phyloP scores from a whole-genome alignment of 2,113 vertebrate genomes.

The Callithrix jacchus region DNA sequence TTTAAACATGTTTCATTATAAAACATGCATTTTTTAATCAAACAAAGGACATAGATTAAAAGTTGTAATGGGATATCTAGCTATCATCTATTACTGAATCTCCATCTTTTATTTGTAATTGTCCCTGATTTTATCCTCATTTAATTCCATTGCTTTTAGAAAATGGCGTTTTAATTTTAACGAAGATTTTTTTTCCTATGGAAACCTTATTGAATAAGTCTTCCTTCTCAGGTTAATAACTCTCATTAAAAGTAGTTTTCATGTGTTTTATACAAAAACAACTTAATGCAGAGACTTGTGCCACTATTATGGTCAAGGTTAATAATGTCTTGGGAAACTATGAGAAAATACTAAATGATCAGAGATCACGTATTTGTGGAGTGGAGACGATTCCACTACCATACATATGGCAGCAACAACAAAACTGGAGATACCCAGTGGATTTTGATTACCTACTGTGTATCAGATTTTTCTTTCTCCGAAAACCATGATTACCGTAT shows the following conservation, averaged over 20 bases:
- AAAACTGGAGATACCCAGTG: not conserved
- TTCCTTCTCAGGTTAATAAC: slow-evolving; percentile 13
- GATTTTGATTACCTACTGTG: not conserved
- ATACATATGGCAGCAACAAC: not conserved
- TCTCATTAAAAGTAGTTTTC: slow-evolving; percentile 3
- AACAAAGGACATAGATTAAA: not conserved
- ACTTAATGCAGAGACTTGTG: not conserved
- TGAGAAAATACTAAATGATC: not conserved
- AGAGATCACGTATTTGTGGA: not conserved
- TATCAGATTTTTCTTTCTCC: not conserved
- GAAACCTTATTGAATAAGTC: not conserved
- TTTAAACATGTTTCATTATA: slow-evolving; percentile 25
- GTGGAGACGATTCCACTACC: not conserved
- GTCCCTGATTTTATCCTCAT: not conserved
- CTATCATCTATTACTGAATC: not conserved
- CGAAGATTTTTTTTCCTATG: not conserved
- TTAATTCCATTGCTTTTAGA: slow-evolving; percentile 24
- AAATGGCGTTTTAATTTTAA: not conserved
- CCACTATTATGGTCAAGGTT: not conserved
- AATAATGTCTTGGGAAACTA: not conserved
- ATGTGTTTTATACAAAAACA: not conserved
- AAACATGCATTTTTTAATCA: not conserved
- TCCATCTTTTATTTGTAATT: not conserved
- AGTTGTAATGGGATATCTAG: not conserved
- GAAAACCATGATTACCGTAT: not conserved